phyloP scores from a whole-genome alignment of 2,113 vertebrate species.

The Nycticorax nycticorax region DNA sequence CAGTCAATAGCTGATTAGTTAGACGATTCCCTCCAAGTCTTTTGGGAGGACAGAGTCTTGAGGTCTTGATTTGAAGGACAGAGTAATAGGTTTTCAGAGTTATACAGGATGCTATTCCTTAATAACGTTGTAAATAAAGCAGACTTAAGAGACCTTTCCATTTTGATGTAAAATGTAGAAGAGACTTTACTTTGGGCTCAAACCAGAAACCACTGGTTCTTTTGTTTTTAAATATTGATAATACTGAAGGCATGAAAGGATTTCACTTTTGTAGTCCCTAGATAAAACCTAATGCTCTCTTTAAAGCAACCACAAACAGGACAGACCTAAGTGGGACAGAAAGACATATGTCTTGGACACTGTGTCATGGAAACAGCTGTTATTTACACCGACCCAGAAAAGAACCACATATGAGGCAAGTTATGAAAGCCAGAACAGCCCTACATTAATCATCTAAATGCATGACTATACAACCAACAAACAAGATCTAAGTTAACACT shows the following conservation, averaged over 20 bases:
- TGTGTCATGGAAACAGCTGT: background rate
- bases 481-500: background rate
- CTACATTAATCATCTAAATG: background rate
- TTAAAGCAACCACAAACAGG: background rate
- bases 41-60: background rate
- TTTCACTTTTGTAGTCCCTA: background rate
- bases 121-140: background rate
- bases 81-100: background rate
- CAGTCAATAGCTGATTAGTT: background rate
- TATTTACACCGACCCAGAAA: background rate
- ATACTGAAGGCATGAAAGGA: background rate
- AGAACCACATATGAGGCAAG: background rate
- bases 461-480: background rate
- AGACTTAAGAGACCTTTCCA: background rate
- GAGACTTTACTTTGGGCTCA: background rate
- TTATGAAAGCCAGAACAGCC: background rate
- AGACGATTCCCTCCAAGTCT: background rate
- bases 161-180: background rate
- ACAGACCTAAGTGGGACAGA: background rate
- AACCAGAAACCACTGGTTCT: background rate
- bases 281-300: background rate
- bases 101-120: background rate
- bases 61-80: background rate
- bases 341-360: fast-evolving
- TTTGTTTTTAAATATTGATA: background rate